Percentiles rank a stretch among this genome's conserved stretches.
Conservation (phyloP, 2,113 vertebrate species). For the Urocynchramus pylzowi region DNA sequence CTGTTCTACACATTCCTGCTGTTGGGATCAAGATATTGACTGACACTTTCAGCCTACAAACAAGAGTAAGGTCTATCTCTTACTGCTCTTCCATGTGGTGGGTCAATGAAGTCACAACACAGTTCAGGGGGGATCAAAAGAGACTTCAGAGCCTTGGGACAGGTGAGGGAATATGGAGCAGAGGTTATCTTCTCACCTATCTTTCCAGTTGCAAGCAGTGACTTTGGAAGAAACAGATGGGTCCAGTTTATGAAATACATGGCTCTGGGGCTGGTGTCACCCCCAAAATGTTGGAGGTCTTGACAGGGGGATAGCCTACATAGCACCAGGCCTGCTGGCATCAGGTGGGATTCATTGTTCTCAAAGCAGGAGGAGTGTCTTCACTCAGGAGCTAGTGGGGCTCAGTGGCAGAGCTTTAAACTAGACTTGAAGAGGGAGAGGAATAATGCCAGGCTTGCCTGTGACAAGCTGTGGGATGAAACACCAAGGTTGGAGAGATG, state of each 20-base stretch:
- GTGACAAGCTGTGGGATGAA: neutral
- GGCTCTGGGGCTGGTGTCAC: neutral
- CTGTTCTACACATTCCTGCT: neutral
- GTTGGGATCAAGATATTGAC: neutral
- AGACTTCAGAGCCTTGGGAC: neutral
- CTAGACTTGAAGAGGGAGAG: neutral
- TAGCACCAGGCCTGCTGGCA: neutral
- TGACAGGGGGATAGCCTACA: neutral
- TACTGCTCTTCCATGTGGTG: accelerated
- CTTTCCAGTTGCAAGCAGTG: neutral
- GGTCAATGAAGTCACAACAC: neutral
- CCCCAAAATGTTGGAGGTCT: neutral
- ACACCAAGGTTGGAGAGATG: neutral
- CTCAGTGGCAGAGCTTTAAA: neutral
- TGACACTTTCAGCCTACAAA: neutral
- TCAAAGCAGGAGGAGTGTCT: neutral
- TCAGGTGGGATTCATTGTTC: neutral
- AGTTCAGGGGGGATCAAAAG: neutral
- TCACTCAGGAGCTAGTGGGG: neutral
- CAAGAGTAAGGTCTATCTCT: neutral
- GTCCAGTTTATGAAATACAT: neutral
- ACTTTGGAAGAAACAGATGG: neutral
- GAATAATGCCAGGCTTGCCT: neutral
- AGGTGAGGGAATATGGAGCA: neutral
- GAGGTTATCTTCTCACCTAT: neutral